A percentile compares a stretch with the other conserved stretches of the same genome.
Conservation (phyloP, 2,797 vertebrate genomes). For the Tauraco hartlaubi region DNA sequence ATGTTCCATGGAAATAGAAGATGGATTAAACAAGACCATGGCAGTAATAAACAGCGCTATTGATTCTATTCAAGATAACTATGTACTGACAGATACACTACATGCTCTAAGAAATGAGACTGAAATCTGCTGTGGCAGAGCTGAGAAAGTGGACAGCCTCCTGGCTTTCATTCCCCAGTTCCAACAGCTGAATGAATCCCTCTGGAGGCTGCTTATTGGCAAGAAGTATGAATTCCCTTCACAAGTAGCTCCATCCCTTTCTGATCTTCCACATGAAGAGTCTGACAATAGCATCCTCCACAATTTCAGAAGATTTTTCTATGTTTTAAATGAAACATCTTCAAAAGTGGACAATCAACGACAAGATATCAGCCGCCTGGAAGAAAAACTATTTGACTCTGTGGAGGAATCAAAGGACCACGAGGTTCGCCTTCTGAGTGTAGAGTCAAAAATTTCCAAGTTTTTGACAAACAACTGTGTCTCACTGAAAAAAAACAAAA, state of each 20-base stretch:
- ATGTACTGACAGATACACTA: conserved; percentile 65
- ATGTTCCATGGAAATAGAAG: conserved; percentile 79
- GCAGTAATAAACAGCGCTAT: conserved; percentile 80
- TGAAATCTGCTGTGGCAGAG: conserved; percentile 49
- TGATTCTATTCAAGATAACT: conserved; percentile 83
- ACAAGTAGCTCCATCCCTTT: conserved; percentile 29
- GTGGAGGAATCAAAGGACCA: conserved; percentile 45
- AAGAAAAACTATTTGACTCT: conserved; percentile 57
- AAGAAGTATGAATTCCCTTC: conserved; percentile 39
- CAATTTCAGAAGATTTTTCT: conserved; percentile 63
- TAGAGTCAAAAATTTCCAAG: conserved; percentile 80
- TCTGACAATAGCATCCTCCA: background rate
- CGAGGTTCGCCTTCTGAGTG: conserved; percentile 69
- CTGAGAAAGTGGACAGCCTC: conserved; percentile 65
- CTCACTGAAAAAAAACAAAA: conserved; percentile 57
- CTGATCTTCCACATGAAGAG: background rate
- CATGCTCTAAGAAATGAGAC: conserved; percentile 18
- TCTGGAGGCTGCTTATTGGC: conserved; percentile 57
- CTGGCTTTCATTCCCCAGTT: conserved; percentile 73
- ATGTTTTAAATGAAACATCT: conserved; percentile 68
- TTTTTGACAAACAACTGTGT: conserved; percentile 68
- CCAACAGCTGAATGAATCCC: conserved; percentile 77
- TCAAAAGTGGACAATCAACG: conserved; percentile 59
- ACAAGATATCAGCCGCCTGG: conserved; percentile 46
- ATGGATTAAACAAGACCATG: conserved; percentile 85